Conservation (phyloP, 2,888 invertebrate genomes). For the Balanococcus diminutus region DNA sequence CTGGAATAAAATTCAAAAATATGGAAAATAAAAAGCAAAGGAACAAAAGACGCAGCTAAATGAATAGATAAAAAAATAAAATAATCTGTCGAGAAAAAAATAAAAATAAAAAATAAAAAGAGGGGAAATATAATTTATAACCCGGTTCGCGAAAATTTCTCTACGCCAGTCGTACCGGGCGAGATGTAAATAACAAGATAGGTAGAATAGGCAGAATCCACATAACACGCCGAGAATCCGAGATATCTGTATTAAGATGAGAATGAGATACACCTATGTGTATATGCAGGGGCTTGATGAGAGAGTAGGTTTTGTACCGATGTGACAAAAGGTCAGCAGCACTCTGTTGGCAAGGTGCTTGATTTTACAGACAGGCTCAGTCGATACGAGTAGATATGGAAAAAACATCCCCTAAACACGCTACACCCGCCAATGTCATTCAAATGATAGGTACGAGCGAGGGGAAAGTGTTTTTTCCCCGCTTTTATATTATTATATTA, state of each 20-base stretch:
- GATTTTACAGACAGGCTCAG: neutral
- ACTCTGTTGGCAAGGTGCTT: conserved; percentile 28
- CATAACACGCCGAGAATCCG: neutral
- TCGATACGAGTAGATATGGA: neutral
- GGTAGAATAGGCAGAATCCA: neutral
- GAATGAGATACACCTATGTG: neutral
- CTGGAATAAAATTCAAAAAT: neutral
- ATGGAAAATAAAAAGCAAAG: no score
- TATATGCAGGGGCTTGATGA: neutral
- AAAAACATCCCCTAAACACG: neutral
- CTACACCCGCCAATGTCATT: neutral
- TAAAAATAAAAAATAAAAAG: neutral
- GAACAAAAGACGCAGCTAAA: no score
- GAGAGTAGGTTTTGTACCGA: neutral
- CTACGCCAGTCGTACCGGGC: neutral
- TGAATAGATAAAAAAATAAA: neutral
- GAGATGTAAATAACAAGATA: neutral
- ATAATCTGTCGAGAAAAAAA: neutral
- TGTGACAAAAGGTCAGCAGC: neutral
- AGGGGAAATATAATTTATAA: neutral
- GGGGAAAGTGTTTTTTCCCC: conserved; percentile 18
- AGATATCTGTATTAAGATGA: conserved; percentile 40
- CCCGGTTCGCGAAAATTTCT: neutral
- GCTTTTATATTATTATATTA: neutral
- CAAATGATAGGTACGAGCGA: neutral